Evolutionary conservation across 1,140 invertebrate species (phyloP), one percentile per base, ranked within the genome.

Genomic region (Brachionus calyciflorus): DNA sequence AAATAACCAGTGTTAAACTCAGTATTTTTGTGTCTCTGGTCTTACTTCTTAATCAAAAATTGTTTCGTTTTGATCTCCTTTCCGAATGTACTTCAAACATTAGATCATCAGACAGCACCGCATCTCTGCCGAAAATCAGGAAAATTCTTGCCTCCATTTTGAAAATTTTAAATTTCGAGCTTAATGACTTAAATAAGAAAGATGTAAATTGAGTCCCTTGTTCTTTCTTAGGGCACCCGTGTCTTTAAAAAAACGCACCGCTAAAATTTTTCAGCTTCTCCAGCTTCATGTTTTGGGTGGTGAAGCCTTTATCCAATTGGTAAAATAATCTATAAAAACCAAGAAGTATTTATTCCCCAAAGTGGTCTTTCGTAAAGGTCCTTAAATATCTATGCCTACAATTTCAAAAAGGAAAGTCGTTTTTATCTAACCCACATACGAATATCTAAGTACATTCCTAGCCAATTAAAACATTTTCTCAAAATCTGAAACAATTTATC

Each of bases 241-340:
- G 78, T 9, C 60, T n/a, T 41, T 12, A 79, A 55, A 7, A 81
- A 49, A 9, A 86, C 68, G 5, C 81, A 70, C 14, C 83, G 75
- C 30, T 81, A 70, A 2, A 86, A 79, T 1, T 77, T 79, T n/a
- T 81, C 77, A 1, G 82, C 78, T 1, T 81, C 84, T 33, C 75
- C 46, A 0, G 83, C 82, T 40, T 82, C 80, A 81, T 77, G 86
- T 81, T 7, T 81, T 81, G 12, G 85, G 77, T 0, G 81, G 68
- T 60, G 80, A 81, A 17, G 79, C 80, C 78, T 85, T 83, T 1
- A 80, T 73, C 80, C 81, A 86, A 73, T 83, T 86, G 1, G 80
- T 85, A 76, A 86, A 87, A 78, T 79, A 76, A 78, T 85, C 82
- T 46, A 78, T 69, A 7, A 83, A 55, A 2, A 84, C 82, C 3